Base-by-base conservation (phyloP, 1,140 invertebrate species). In the Drosophila quadrilineata region DNA sequence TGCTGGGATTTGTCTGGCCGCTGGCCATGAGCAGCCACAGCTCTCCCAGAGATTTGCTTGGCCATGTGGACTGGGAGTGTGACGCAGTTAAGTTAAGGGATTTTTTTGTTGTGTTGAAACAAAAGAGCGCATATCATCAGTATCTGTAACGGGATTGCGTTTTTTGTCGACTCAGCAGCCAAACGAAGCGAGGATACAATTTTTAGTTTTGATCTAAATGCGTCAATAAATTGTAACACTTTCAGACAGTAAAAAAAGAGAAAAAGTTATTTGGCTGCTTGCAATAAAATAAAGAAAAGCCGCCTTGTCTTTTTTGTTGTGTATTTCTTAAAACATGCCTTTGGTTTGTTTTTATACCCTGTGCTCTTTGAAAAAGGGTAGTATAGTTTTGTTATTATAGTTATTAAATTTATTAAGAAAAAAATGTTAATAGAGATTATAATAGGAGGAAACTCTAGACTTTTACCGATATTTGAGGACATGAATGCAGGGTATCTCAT, bases 141-240 rank as follows among this genome's bases (percentile, higher is more conserved):
- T n/a, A n/a, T n/a, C 53, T 66, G 17, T n/a, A n/a, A n/a, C 53
- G 50, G 69, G 75, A 53, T 41, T 65, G 56, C 35, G 66, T 36
- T 28, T 59, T 50, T 48, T 71, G 76, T 46, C 43, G 57, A 85
- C 22, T 85, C 79, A 79, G 79, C 79, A 64, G 6, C 57, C 36
- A 60, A 54, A 56, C 66, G 73, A 74, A 74, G 76, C 69, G 58
- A 38, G 49, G 36, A 77, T n/a, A n/a, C 73, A 82, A 79, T 85
- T 84, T 85, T 84, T 79, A 84, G 79, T 85, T 85, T 85, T 85
- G 79, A 85, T 85, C 79, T 85, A 86, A 85, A 85, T 85, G 79
- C 71, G 79, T 85, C 79, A 79, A 85, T 85, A 85, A 85, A 85
- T 85, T 85, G 65, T 85, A 84, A 84, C 79, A 84, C 79, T 84